phyloP scores from a whole-genome alignment of 2,797 vertebrate genomes.

The Pipistrellus pygmaeus region DNA sequence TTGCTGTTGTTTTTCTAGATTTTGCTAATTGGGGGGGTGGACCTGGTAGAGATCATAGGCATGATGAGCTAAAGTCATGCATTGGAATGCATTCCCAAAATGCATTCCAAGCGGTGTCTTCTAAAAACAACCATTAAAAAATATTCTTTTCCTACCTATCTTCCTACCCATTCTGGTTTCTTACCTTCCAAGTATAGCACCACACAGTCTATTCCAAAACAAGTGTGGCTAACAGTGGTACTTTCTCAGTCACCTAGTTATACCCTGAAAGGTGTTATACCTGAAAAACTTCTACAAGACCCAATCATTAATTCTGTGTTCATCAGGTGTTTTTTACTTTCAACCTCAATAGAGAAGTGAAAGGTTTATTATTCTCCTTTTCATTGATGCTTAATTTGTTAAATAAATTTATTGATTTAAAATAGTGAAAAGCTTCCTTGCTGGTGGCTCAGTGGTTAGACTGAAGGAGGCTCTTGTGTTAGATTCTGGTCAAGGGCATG shows the following conservation, averaged over 20 bases:
- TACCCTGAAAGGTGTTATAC: neutral
- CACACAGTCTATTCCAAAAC: neutral
- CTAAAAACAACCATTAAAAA: no score
- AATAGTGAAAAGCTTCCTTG: neutral
- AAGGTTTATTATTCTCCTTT: conserved; percentile 35
- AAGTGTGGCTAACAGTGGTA: neutral
- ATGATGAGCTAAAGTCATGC: neutral
- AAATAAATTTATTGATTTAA: neutral
- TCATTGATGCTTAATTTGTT: conserved; percentile 27
- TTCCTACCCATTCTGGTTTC: neutral
- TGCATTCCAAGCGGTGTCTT: no score
- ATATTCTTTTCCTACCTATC: neutral
- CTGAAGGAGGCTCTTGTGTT: no score
- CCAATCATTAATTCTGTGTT: neutral
- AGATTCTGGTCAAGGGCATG: no score
- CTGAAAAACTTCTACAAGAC: neutral
- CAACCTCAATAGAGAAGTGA: neutral
- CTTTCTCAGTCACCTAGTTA: neutral
- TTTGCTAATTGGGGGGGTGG: neutral
- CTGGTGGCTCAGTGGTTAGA: no score
- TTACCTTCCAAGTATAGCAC: neutral
- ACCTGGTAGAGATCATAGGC: neutral
- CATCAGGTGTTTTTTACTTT: conserved; percentile 28
- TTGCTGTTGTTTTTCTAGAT: neutral
- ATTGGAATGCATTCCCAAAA: no score